Base-by-base conservation (phyloP, 2,113 vertebrate genomes). In the Sapayoa aenigma region DNA sequence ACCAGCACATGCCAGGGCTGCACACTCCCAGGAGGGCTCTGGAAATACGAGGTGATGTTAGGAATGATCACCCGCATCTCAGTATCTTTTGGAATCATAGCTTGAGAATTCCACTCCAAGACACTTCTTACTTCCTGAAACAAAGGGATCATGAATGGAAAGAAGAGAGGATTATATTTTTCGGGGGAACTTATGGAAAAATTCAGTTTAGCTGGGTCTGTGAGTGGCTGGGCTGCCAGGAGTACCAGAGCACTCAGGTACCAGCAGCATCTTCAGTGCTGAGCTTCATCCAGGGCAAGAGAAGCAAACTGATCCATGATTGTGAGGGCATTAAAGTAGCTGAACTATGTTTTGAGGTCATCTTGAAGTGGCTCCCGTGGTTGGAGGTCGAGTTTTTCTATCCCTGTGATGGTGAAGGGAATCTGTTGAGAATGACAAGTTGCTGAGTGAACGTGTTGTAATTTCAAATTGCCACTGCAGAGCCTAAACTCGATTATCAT, bases 251-350 rank as follows among this genome's bases (percentile, higher is more conserved):
- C 4, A 18, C 33, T 56, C 4, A 0, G 4, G 24, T 13, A n/a
- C 17, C n/a, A 58, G 28, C 35, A 9, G 39, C 22, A 28, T 37
- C 1, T 0, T 46, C 76, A 42, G 25, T 6, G 49, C 31, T 72
- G 33, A 65, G 30, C 49, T 52, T 24, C 74, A 41, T 3, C 60
- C 46, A 28, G 3, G 27, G 21, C 24, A 60, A 92, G 46, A n/a
- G 47, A 68, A 87, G 8, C 0, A 4, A 79, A 59, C 2, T 18
- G 12, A 14, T 28, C 42, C 0, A 0, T 33, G 59, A 19, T 9
- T 42, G 5, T 15, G 31, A 66, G 73, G 59, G 55, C 55, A 84
- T 20, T 13, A n/a, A 86, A 65, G 39, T 18, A 69, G 11, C 19
- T 81, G 39, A 82, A 52, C 24, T 42, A n/a, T 46, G 18, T 41